phyloP scores from a whole-genome alignment of 1,140 invertebrate species.

The Drosophila eugracilis region DNA sequence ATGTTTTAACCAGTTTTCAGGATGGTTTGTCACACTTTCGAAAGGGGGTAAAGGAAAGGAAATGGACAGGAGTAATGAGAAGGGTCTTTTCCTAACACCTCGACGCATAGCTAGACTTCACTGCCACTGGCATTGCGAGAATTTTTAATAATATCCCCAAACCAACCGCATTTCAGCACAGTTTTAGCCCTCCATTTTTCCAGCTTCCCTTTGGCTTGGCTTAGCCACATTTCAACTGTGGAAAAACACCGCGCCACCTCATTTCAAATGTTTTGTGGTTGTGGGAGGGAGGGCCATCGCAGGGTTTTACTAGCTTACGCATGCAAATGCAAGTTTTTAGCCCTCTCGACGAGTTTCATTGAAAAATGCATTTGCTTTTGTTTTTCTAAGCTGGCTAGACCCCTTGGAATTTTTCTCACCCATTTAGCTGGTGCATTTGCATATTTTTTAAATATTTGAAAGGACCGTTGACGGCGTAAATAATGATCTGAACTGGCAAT shows the following conservation, averaged over 20 bases:
- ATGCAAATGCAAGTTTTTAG: conserved; percentile 21
- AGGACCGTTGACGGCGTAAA: conserved; percentile 56
- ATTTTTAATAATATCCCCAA: conserved; percentile 65
- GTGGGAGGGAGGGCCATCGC: not conserved
- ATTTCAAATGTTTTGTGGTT: conserved; percentile 19
- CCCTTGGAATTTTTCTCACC: conserved; percentile 48
- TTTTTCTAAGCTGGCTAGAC: conserved; percentile 2
- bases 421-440: conserved; percentile 44
- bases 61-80: conserved; percentile 34
- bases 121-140: conserved; percentile 33
- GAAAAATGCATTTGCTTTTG: conserved; percentile 23
- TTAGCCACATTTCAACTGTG: conserved; percentile 49
- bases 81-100: conserved; percentile 21
- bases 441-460: conserved; percentile 56
- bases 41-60: not conserved
- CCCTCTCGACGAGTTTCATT: conserved; percentile 5
- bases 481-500: conserved; percentile 35
- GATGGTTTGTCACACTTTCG: conserved; percentile 20
- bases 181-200: conserved; percentile 18
- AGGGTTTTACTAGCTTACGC: not conserved
- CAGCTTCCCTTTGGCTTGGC: conserved; percentile 29
- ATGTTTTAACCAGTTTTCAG: conserved; percentile 20
- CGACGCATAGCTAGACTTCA: conserved; percentile 7
- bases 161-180: conserved; percentile 62
- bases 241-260: conserved; percentile 34